Conservation (phyloP, 2,113 vertebrate species). For the Leuciscus idus region DNA sequence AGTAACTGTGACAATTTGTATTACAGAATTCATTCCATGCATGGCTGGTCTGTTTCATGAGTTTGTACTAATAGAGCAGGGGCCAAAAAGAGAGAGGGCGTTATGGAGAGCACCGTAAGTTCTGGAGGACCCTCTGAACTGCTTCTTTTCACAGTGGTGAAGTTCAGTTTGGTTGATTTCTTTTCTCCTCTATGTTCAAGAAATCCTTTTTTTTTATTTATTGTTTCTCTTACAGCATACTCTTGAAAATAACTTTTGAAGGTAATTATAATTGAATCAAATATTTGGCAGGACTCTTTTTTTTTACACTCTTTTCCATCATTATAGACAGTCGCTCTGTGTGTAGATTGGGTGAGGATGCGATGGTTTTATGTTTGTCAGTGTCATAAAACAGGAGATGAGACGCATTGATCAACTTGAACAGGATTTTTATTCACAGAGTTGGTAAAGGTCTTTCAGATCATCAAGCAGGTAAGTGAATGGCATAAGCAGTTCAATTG, state of each 20-base stretch:
- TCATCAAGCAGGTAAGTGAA: too few species aligned
- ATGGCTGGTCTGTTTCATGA: constrained; percentile 71
- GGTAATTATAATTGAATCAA: not conserved
- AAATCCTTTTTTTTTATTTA: too few species aligned
- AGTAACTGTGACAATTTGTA: constrained; percentile 76
- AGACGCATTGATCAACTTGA: too few species aligned
- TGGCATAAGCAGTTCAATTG: too few species aligned
- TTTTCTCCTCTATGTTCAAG: too few species aligned
- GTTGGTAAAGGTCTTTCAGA: too few species aligned
- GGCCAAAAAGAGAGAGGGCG: constrained; percentile 51
- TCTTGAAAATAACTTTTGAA: not conserved
- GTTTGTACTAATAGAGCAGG: constrained; percentile 67
- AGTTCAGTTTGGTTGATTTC: not conserved
- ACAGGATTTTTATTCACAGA: too few species aligned
- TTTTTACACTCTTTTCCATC: not conserved
- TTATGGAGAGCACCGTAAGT: not conserved
- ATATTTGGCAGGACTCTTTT: not conserved
- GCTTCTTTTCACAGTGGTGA: not conserved
- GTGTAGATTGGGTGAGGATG: not conserved
- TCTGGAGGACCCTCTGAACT: not conserved
- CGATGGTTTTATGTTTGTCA: too few species aligned
- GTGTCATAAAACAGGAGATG: too few species aligned
- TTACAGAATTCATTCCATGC: constrained; percentile 77
- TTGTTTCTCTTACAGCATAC: not conserved
- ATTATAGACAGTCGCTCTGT: not conserved